Evolutionary conservation across 2,113 vertebrate species (phyloP).

Genomic region (Turnix velox): DNA sequence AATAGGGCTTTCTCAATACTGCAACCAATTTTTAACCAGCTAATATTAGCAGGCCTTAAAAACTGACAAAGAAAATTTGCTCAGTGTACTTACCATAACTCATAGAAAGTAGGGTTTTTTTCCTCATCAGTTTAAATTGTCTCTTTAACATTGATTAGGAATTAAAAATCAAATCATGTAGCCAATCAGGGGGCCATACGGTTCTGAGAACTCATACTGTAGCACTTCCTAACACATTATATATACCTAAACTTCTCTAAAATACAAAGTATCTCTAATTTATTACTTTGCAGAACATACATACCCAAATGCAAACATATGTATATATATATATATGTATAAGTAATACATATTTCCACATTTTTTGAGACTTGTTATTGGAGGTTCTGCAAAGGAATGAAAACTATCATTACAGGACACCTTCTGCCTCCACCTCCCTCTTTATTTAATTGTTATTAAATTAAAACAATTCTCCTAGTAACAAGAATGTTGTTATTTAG

Average conservation of each 20-base stretch:
- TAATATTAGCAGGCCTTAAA: not conserved
- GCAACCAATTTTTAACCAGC: not conserved
- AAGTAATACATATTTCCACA: not conserved
- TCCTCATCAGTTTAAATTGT: not conserved
- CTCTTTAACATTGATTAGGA: not conserved
- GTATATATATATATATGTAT: not conserved
- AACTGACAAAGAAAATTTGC: not conserved
- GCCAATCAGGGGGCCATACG: not conserved
- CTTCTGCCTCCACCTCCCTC: accelerated
- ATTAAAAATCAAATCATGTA: not conserved
- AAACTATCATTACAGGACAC: not conserved
- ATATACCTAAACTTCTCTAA: not conserved
- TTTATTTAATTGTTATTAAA: not conserved
- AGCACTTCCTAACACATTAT: not conserved
- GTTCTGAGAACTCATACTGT: not conserved
- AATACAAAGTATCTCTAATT: not conserved
- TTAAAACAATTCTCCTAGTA: not conserved
- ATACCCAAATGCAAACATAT: accelerated
- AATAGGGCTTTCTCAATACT: not conserved
- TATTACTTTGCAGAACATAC: not conserved
- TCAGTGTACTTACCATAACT: not conserved
- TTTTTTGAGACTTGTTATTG: not conserved
- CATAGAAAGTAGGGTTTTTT: not conserved
- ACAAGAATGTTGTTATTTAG: not conserved
- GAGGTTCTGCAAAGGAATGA: not conserved